Base-by-base conservation (phyloP, 2,113 vertebrate genomes). In the Neolamprologus fasciatus region DNA sequence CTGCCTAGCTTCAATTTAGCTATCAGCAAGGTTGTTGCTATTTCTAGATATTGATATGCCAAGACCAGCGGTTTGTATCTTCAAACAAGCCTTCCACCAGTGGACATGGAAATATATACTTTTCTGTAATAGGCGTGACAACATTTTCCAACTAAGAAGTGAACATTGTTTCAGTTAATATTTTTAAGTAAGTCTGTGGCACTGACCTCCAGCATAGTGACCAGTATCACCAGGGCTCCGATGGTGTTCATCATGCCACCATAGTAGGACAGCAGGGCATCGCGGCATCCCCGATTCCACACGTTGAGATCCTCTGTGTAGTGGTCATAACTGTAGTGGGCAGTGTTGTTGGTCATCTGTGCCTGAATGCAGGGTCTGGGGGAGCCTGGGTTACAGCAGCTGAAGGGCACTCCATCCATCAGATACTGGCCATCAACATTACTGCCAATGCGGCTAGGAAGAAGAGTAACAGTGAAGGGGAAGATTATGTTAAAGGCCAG, bases 261-360 rank as follows among this genome's bases (percentile, higher is more conserved):
- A 58, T 99, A 99, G 97, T 99, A 99, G 78, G 85, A 95, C 17
- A 99, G 95, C 81, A 99, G 95, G 23, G 98, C 97, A 0, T 97
- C 97, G 21, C 97, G 93, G 93, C 99, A 99, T 91, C 99, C 99
- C 0, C 92, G 94, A 84, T 87, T 96, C 98, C 98, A 99, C 71
- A 99, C 96, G 89, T 99, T 99, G 81, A 99, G 97, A 91, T 99
- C 99, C 92, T 99, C 98, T 0, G 97, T 98, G 93, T 98, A 97
- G 95, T 98, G 97, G 95, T 99, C 97, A 0, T 99, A 99, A 96
- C 98, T 99, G 97, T 99, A 99, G 95, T 99, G 98, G 5, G 99
- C 99, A 0, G 98, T 95, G 96, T 99, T 99, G 96, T 99, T 99
- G 95, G 98, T 99, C 94, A 99, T 96, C 96, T 99, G 98, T 84